Percentiles rank a stretch among this genome's conserved stretches.
Conservation (phyloP, 2,888 invertebrate species). For the Chrysodeixis includens region DNA sequence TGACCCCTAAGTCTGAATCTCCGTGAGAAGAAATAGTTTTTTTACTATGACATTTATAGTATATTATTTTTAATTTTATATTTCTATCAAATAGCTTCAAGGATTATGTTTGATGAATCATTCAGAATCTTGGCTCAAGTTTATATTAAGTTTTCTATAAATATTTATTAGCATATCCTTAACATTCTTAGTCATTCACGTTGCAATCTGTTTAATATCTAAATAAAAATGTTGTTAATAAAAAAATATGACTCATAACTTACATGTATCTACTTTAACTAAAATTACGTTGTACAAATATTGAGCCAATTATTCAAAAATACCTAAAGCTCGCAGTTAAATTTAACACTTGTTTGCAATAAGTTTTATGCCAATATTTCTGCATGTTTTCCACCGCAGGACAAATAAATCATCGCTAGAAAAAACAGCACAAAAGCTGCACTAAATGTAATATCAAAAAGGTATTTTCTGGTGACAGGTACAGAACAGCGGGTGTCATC, state of each 20-base stretch:
- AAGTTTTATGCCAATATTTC: too few relatives aligned
- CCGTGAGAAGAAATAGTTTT: neutral
- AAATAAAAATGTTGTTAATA: neutral
- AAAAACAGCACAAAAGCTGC: constrained; percentile 37
- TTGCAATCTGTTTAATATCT: neutral
- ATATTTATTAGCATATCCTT: constrained; percentile 42
- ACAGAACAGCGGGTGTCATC: constrained; percentile 69
- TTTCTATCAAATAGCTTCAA: constrained; percentile 29
- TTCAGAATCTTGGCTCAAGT: constrained; percentile 44
- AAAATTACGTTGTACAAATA: too few relatives aligned
- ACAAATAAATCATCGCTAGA: too few relatives aligned
- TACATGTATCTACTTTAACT: too few relatives aligned
- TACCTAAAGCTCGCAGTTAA: too few relatives aligned
- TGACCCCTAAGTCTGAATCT: too few relatives aligned
- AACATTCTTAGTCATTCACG: constrained; percentile 35
- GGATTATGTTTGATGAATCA: constrained; percentile 56
- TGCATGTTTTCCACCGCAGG: too few relatives aligned
- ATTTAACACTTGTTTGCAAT: too few relatives aligned
- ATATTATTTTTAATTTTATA: neutral
- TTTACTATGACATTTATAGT: constrained; percentile 4
- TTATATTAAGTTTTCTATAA: constrained; percentile 40
- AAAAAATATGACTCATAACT: neutral
- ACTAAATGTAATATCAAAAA: constrained; percentile 37
- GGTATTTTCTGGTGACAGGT: constrained; percentile 58
- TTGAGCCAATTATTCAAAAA: too few relatives aligned